Base-by-base conservation (phyloP, 2,888 invertebrate genomes). In the Leptinotarsa peninsularis region DNA sequence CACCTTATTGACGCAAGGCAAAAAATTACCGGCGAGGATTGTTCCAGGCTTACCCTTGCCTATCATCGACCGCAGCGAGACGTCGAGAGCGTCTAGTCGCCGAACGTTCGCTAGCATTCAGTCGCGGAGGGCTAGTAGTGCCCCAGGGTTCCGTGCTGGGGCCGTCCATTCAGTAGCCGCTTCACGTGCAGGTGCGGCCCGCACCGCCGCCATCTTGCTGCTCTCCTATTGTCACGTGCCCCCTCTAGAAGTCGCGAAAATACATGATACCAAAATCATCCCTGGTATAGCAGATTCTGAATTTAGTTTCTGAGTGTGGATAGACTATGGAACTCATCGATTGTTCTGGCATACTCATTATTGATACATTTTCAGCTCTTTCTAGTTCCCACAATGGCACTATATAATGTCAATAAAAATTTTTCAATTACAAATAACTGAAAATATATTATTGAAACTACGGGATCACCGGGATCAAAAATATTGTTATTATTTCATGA, bases 151-250 rank as follows among this genome's bases (percentile, higher is more conserved):
- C 70, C 79, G 79, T 71, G 77, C 81, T 73, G 77, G 66, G 27
- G 49, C 73, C 71, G 52, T 81, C 84, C 70, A 58, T n/a, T 70
- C 56, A 56, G 93, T 94, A 87, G 93, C 94, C 86, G 93, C 94
- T 86, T 95, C 95, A 88, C 93, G 95, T 91, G 94, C 95, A 95
- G 95, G 95, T 95, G 95, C 95, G 93, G 95, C 95, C 90, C 94
- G 95, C 90, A 93, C 94, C 91, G 95, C 95, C 91, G 95, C 95
- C 94, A 95, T 96, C 94, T 95, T 96, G 94, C 94, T 96, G 91
- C 95, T 95, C 92, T 95, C 95, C 92, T 95, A 83, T 79, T 82
- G 94, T 92, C 94, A 69, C 67, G 72, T 49, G 18, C 49, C 76
- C 43, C 69, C 76, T 15, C 49, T 68, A 69, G 76, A 74, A 33